Percentiles rank a stretch among this genome's conserved stretches.
These are phyloP conservation scores for Lepeophtheirus nordmannii DNA, from an alignment of 2,888 invertebrate genomes.

Conservation along the genomic window DNA sequence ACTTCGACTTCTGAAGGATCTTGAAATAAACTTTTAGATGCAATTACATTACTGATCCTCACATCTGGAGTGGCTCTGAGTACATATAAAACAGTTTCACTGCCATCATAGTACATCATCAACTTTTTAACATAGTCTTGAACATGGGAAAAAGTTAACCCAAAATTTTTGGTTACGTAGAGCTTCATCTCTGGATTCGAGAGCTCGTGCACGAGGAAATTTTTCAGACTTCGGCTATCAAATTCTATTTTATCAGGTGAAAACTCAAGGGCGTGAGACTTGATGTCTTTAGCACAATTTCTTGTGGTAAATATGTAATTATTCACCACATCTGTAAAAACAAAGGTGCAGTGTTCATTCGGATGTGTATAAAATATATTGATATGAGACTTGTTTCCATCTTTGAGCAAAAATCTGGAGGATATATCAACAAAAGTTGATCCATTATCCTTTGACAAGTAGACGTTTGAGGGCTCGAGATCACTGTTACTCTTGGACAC, in stretches of 20 bases:
- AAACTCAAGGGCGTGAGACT: slow-evolving; percentile 48
- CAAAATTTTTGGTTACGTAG: slow-evolving; percentile 22
- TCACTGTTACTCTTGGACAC: slow-evolving; percentile 26
- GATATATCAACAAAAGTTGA: slow-evolving; percentile 59
- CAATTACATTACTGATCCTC: slow-evolving; percentile 36
- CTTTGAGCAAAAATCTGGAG: slow-evolving; percentile 45
- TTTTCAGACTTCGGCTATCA: slow-evolving; percentile 51
- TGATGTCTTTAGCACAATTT: slow-evolving; percentile 54
- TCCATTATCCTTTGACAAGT: slow-evolving; percentile 74
- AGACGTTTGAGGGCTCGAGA: slow-evolving; percentile 49
- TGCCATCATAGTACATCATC: neutral
- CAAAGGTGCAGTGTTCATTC: slow-evolving; percentile 59
- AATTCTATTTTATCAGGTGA: slow-evolving; percentile 61
- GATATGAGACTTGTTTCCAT: slow-evolving; percentile 49
- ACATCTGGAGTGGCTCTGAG: neutral
- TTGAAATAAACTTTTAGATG: slow-evolving; percentile 19
- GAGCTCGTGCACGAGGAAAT: slow-evolving; percentile 60
- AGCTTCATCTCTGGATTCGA: slow-evolving; percentile 45
- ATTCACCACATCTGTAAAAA: slow-evolving; percentile 64
- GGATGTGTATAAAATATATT: slow-evolving; percentile 74
- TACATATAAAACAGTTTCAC: neutral
- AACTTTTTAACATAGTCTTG: slow-evolving; percentile 22
- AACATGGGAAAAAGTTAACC: slow-evolving; percentile 10
- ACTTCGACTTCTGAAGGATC: slow-evolving; percentile 33
- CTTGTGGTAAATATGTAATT: slow-evolving; percentile 58